Evolutionary conservation across 2,113 vertebrate species (phyloP).

Genomic region (Vidua chalybeata): DNA sequence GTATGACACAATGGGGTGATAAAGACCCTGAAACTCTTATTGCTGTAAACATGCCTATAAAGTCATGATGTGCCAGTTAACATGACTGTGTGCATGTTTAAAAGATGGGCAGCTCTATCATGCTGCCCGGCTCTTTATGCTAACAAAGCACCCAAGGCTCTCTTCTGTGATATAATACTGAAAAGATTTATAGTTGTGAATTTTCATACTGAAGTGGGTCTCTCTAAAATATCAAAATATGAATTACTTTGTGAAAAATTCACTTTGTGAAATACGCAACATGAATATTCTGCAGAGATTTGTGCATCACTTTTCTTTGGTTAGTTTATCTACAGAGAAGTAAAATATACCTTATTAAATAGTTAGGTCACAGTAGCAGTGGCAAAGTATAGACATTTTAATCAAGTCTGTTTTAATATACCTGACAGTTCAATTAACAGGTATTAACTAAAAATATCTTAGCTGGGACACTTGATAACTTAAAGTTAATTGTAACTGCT

Average conservation of each 20-base stretch:
- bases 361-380: background rate
- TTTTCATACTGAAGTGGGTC: background rate
- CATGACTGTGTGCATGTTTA: background rate
- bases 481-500: slow-evolving; percentile 4
- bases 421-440: slow-evolving; percentile 34
- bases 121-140: background rate
- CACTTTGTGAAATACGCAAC: background rate
- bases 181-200: background rate
- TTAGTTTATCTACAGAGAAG: background rate
- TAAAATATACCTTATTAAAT: background rate
- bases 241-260: background rate
- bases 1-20: background rate
- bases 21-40: background rate
- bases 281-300: background rate
- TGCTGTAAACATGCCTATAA: background rate
- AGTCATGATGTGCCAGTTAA: background rate
- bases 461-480: background rate
- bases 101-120: background rate
- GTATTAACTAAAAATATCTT: slow-evolving; percentile 25
- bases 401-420: background rate
- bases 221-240: background rate
- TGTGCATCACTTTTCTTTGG: background rate
- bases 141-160: background rate
- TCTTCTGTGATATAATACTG: background rate
- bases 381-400: background rate